Evolutionary conservation across 1,140 invertebrate genomes (phyloP).

Genomic region (Euwallacea fornicatus): DNA sequence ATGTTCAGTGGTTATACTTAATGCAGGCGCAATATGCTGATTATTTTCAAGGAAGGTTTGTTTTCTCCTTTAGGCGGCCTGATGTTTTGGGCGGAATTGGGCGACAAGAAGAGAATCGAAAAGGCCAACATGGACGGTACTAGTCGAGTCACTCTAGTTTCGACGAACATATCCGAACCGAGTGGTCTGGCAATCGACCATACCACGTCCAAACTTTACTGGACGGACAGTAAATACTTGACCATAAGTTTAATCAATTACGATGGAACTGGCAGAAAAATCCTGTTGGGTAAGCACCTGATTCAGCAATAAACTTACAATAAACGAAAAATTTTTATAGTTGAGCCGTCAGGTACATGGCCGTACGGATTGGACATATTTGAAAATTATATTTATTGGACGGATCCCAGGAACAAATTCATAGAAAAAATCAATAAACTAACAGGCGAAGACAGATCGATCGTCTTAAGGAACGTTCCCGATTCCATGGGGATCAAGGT

Average conservation of each 20-base stretch:
- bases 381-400: constrained; percentile 85
- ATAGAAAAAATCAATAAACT: constrained; percentile 78
- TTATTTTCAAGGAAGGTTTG: too few relatives aligned
- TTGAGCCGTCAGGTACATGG: constrained; percentile 55
- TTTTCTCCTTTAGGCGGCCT: constrained; percentile 59
- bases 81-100: constrained; percentile 93
- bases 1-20: too few relatives aligned
- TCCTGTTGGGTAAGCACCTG: constrained; percentile 61
- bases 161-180: constrained; percentile 74
- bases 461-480: constrained; percentile 67
- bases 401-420: constrained; percentile 76
- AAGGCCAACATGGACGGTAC: constrained; percentile 85
- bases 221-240: constrained; percentile 80
- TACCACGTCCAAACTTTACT: constrained; percentile 68
- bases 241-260: constrained; percentile 81
- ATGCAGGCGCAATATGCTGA: too few relatives aligned
- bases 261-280: constrained; percentile 73
- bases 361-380: constrained; percentile 86
- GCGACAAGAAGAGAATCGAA: constrained; percentile 78
- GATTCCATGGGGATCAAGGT: constrained; percentile 84
- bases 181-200: constrained; percentile 83
- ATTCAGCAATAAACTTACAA: too few relatives aligned
- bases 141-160: constrained; percentile 66
- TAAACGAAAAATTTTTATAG: too few relatives aligned
- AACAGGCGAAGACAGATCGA: constrained; percentile 66